Evolutionary conservation across 1,140 invertebrate genomes (phyloP), one percentile per base, ranked within the genome.

Genomic region (Carposina sasakii): DNA sequence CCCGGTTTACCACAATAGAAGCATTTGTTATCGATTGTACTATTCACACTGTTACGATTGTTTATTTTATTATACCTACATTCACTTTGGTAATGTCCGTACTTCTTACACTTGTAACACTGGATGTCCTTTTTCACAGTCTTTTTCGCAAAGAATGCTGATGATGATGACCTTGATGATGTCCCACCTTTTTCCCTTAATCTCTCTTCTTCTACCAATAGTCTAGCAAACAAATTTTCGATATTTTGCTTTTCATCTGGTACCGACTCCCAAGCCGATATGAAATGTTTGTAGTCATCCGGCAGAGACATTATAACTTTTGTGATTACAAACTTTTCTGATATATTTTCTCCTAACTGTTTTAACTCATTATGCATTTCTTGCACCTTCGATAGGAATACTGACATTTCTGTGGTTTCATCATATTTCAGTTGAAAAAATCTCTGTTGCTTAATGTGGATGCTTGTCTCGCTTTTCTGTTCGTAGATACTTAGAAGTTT

Each of bases 191-290:
- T 59, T 34, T 48, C 48, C 39, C 62, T 63, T 8, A 64, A 22
- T 52, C 57, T 50, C 26, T 74, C 60, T 54, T 77, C 70, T 49
- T 77, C 68, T 12, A 64, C 44, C 15, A 76, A 19, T 22, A 78
- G 42, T n/a, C 77, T 49, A 0, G 73, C 57, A 0, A 50, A 57
- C 23, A 77, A 37, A 31, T 71, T 62, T 1, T 65, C 63, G 17
- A 64, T 46, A 0, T 63, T 74, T 53, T 72, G 66, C 12, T 64
- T 67, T 0, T 60, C 48, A 19, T 54, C 51, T 2, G 56, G 52
- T 0, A 52, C 54, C 0, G 62, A 68, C 16, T 76, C 68, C 70
- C 70, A 56, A n/a, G 53, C 57, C 1, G 57, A 60, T 16, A 60
- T 26, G 36, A 60, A 55, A 20, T 55, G 48, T 41, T 60, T 65